A percentile compares a stretch with the other conserved stretches of the same genome.
Conservation (phyloP, 2,113 vertebrate genomes). For the Phaetusa simplex region DNA sequence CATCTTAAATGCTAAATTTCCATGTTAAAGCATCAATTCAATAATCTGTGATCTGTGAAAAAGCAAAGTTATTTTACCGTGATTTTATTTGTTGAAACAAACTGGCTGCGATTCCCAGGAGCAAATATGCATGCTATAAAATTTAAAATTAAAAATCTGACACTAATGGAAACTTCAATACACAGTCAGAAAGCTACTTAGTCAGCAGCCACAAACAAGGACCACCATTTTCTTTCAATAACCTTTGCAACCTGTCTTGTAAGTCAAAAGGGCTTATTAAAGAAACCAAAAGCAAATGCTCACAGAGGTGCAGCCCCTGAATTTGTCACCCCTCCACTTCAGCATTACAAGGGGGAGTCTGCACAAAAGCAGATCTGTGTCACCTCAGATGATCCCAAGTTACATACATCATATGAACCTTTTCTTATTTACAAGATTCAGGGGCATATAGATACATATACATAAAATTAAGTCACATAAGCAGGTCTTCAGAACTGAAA, state of each 20-base stretch:
- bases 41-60: conserved; percentile 27
- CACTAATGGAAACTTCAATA: conserved; percentile 32
- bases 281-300: not conserved
- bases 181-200: not conserved
- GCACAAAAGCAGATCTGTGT: fast-evolving
- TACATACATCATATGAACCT: fast-evolving
- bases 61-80: conserved; percentile 17
- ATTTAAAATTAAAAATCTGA: conserved; percentile 44
- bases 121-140: conserved; percentile 6
- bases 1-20: conserved; percentile 29
- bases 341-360: not conserved
- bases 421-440: not conserved
- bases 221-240: not conserved
- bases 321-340: not conserved
- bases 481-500: not conserved
- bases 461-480: not conserved
- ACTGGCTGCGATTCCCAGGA: not conserved
- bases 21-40: conserved; percentile 42
- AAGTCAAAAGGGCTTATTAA: not conserved
- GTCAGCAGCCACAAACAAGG: conserved; percentile 28
- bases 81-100: conserved; percentile 54
- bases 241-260: not conserved
- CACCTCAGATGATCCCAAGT: not conserved
- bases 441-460: not conserved
- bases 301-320: not conserved